Conservation (phyloP, 2,888 invertebrate species). For the Parelbella ahira region DNA sequence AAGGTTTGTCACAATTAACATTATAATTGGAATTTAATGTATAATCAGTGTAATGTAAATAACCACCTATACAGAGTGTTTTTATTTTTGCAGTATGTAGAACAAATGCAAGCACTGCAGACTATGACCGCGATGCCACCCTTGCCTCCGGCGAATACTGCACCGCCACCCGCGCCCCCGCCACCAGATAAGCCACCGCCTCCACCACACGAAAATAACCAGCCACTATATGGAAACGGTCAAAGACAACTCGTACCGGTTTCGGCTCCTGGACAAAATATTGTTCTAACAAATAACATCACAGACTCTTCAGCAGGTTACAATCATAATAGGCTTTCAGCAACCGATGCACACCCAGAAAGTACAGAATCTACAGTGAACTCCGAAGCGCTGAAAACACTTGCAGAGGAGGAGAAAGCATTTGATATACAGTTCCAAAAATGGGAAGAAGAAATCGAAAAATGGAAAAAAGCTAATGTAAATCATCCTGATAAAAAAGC, state of each 20-base stretch:
- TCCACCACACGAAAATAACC: conserved; percentile 69
- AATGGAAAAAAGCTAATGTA: conserved; percentile 94
- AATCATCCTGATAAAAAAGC: conserved; percentile 95
- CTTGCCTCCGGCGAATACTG: conserved; percentile 37
- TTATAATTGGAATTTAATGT: no score
- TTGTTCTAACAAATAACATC: conserved; percentile 29
- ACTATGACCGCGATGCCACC: conserved; percentile 49
- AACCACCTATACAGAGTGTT: no score
- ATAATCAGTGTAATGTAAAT: no score
- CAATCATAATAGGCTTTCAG: conserved; percentile 48
- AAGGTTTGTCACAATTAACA: conserved; percentile 76
- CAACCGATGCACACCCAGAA: conserved; percentile 34
- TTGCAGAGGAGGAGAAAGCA: conserved; percentile 86
- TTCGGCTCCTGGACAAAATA: conserved; percentile 26
- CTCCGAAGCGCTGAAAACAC: conserved; percentile 60
- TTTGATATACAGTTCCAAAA: conserved; percentile 94
- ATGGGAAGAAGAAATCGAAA: conserved; percentile 95
- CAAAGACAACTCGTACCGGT: conserved; percentile 33
- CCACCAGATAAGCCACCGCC: conserved; percentile 49
- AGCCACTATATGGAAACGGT: conserved; percentile 52
- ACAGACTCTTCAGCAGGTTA: conserved; percentile 46
- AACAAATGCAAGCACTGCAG: conserved; percentile 63
- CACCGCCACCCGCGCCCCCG: conserved; percentile 44
- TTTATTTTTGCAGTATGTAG: conserved; percentile 50
- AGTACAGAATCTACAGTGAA: conserved; percentile 39